These are phyloP conservation scores for Lamellibrachia luymesi DNA, from an alignment of 1,140 invertebrate species.

Conservation along the genomic window DNA sequence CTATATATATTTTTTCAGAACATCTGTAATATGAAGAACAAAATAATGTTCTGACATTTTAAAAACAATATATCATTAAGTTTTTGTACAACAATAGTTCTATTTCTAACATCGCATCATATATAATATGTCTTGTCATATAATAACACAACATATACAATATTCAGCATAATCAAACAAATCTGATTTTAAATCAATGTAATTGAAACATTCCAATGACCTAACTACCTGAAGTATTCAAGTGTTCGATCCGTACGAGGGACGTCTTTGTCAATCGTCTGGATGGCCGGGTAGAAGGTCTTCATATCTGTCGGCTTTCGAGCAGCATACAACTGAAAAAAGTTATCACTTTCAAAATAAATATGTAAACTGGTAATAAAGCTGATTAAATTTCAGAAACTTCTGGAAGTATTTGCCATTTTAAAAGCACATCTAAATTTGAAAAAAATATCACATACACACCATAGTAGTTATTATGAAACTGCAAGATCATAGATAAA, in stretches of 20 bases:
- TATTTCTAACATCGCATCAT: not conserved
- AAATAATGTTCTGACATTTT: too few relatives aligned
- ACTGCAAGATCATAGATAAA: too few relatives aligned
- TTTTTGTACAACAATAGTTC: not conserved
- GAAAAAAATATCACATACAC: too few relatives aligned
- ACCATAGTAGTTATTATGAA: too few relatives aligned
- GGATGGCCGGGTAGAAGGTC: conserved; percentile 37
- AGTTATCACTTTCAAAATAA: not conserved
- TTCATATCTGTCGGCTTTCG: conserved; percentile 43
- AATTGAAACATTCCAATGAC: not conserved
- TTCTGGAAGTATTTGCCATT: too few relatives aligned
- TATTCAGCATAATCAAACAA: not conserved
- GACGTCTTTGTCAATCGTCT: conserved; percentile 53
- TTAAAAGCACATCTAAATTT: too few relatives aligned
- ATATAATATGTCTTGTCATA: not conserved
- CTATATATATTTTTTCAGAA: too few relatives aligned
- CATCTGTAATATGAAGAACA: too few relatives aligned
- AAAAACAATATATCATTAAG: too few relatives aligned
- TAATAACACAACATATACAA: not conserved
- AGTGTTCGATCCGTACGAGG: conserved; percentile 50
- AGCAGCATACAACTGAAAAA: conserved; percentile 40
- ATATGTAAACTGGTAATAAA: not conserved
- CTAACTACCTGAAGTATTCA: conserved; percentile 43
- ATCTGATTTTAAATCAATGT: too few relatives aligned
- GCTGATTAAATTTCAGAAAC: too few relatives aligned